Conservation (phyloP, 2,797 vertebrate genomes). For the Crenichthys baileyi region DNA sequence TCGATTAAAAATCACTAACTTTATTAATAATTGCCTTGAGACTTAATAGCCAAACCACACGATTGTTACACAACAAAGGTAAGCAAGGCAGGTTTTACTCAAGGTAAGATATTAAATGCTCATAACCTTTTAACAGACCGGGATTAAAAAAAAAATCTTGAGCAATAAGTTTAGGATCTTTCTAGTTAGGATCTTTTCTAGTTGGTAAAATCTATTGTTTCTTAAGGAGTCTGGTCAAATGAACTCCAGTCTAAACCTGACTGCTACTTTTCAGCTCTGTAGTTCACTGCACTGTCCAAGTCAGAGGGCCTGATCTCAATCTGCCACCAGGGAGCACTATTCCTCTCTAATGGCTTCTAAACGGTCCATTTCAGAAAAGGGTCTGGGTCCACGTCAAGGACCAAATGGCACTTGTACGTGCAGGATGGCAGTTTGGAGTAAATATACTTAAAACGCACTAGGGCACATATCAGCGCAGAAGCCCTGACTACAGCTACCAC, state of each 20-base stretch:
- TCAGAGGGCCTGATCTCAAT: conserved; percentile 68
- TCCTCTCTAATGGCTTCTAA: conserved; percentile 72
- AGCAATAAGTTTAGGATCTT: too few species aligned
- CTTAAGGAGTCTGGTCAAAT: neutral
- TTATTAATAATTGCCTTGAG: too few species aligned
- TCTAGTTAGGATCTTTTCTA: neutral
- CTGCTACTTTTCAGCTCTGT: conserved; percentile 12
- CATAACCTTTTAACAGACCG: neutral
- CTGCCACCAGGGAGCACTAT: conserved; percentile 79
- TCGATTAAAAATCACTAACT: neutral
- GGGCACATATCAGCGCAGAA: conserved; percentile 60
- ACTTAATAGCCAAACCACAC: neutral
- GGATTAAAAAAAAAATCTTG: neutral
- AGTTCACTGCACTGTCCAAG: conserved; percentile 24
- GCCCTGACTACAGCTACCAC: conserved; percentile 77
- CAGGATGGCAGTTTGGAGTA: conserved; percentile 50
- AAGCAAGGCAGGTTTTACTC: neutral
- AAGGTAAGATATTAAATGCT: neutral
- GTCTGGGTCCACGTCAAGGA: conserved; percentile 60
- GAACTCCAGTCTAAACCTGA: neutral
- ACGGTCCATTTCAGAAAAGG: conserved; percentile 53
- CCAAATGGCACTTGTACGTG: conserved; percentile 62
- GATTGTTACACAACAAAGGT: too few species aligned
- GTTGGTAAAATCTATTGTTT: neutral
- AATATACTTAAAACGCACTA: conserved; percentile 72